Conservation (phyloP, 2,113 vertebrate species). For the Galemys pyrenaicus region DNA sequence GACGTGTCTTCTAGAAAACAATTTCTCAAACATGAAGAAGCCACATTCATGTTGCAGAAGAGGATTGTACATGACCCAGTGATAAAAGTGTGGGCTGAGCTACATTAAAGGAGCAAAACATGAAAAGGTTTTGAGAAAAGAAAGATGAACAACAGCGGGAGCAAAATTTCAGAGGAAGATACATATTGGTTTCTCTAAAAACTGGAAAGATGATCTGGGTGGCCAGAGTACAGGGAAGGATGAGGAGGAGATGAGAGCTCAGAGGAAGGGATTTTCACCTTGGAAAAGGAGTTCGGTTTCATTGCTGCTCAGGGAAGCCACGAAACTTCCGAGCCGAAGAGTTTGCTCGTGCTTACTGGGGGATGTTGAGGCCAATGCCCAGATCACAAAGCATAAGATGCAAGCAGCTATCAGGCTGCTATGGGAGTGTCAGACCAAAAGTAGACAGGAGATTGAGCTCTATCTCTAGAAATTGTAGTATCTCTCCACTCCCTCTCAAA, state of each 20-base stretch:
- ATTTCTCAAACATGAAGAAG: not conserved
- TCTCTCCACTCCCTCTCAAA: too few relatives aligned
- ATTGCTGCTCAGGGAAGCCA: too few relatives aligned
- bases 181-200: not conserved
- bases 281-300: too few relatives aligned
- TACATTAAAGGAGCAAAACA: not conserved
- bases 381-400: too few relatives aligned
- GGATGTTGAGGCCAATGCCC: too few relatives aligned
- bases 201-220: not conserved
- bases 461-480: too few relatives aligned
- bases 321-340: too few relatives aligned
- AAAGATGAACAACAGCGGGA: not conserved
- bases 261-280: not conserved
- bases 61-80: not conserved
- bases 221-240: too few relatives aligned
- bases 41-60: not conserved
- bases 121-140: not conserved
- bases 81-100: not conserved
- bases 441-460: too few relatives aligned
- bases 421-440: too few relatives aligned
- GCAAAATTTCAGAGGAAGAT: not conserved
- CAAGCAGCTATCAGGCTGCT: too few relatives aligned
- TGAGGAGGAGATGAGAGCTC: not conserved
- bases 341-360: too few relatives aligned
- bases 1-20: not conserved